A percentile compares a stretch with the other conserved stretches of the same genome.
Evolutionary conservation across 2,797 vertebrate species (phyloP).

Genomic region (Cyprinodon diabolis): DNA sequence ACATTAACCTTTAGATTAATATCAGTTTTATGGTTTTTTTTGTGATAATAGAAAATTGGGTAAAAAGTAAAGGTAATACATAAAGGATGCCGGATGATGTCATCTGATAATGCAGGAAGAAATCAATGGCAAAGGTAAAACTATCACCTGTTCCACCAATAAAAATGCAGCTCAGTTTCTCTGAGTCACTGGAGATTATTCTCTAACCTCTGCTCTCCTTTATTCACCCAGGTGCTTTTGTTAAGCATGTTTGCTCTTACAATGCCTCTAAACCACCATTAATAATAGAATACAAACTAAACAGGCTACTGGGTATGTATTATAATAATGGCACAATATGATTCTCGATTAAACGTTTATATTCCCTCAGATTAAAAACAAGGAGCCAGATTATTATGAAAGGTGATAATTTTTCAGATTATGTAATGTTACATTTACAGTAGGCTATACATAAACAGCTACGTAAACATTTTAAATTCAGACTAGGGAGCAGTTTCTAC

Average conservation of each 20-base stretch:
- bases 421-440: background rate
- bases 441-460: background rate
- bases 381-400: background rate
- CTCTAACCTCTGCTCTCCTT: background rate
- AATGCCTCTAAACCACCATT: background rate
- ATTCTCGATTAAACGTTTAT: too few species aligned
- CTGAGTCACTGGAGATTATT: conserved; percentile 43
- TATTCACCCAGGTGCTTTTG: background rate
- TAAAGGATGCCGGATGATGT: background rate
- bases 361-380: background rate
- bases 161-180: conserved; percentile 16
- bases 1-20: background rate
- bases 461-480: background rate
- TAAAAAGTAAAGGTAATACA: background rate
- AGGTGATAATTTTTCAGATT: background rate
- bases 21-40: background rate
- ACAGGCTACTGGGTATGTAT: background rate
- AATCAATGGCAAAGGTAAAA: conserved; percentile 2
- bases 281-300: background rate
- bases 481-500: background rate
- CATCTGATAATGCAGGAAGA: background rate
- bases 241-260: background rate
- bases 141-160: conserved; percentile 18
- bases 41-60: background rate
- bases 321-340: background rate